Base-by-base conservation (phyloP, 2,797 vertebrate genomes). In the Lepus oiostolus region DNA sequence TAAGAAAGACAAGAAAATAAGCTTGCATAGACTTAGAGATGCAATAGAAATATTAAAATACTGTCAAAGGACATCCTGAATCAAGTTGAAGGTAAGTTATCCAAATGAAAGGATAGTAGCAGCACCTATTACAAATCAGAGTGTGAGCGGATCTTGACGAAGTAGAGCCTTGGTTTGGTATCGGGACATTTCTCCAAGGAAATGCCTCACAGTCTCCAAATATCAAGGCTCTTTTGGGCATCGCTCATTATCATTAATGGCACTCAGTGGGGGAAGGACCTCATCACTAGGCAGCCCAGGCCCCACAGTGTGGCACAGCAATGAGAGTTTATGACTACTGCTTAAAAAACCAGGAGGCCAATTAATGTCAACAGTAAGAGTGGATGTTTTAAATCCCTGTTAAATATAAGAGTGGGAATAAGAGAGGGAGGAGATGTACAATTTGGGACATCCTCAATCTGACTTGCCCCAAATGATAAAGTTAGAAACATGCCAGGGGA, bases 51-150 rank as follows among this genome's bases (percentile, higher is more conserved):
- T 68, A 12, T 14, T 58, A 58, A 65, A 32, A 65, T 79, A 62
- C 21, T 84, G 11, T 81, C 28, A 32, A 84, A 77, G 54, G 60
- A 85, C 22, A 35, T 79, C 7, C 70, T 88, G 60, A 79, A 21
- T 42, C 67, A 80, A 60, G 22, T 0, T 52, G 28, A 67, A 4
- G 16, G 13, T 74, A 47, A 71, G 8, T 67, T 94, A 74, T 28
- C 54, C n/a, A 71, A 88, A 89, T 42, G 35, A 93, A 82, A 82
- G 30, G 26, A 62, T 89, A 88, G 75, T 42, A 74, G 7, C 28
- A 28, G 19, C 35, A 14, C 50, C 12, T 42, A 63, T 62, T 47
- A n/a, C 21, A 92, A 90, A 88, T 47, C 30, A 81, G 52, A 54
- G 28, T 50, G 13, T 3, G n/a, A 65, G 24, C 32, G 17, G 38